Evolutionary conservation across 2,113 vertebrate genomes (phyloP), one percentile per base, ranked within the genome.

Genomic region (Amblyopsis rosae): DNA sequence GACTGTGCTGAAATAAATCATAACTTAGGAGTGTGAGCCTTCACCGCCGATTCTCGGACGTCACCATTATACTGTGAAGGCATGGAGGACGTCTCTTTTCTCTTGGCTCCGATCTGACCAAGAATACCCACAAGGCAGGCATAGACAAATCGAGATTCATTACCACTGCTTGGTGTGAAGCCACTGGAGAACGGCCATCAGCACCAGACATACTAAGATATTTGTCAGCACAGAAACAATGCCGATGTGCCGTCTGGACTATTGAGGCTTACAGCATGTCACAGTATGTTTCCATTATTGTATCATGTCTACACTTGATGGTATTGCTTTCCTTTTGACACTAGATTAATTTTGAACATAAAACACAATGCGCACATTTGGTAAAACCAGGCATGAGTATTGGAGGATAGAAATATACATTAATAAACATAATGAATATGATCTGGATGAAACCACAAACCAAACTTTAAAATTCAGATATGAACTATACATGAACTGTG

Each of bases 131-230:
- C 67, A 75, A 50, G 35, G 60, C 12, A 3, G 75, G 75, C 58
- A 70, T 56, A 78, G 67, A 78, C 78, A 86, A 76, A 85, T 67
- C 66, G 50, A 63, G 67, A 82, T 62, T 71, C 64, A 85, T 86
- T 76, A 76, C 69, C 35, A 55, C 55, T 62, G 67, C 67, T 63
- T 59, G 77, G 79, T 15, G 11, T 67, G 53, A 65, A 69, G 66
- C 67, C 73, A 78, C 69, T 62, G 45, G 79, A 74, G 73, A 68
- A 79, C 68, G 63, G 16, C 35, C 73, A 72, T 74, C 62, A 80
- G 67, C 65, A 26, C 13, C 49, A 65, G 72, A 41, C 68, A 46
- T 56, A 62, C 55, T 26, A 73, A 59, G 51, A 46, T 32, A 11
- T 56, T 50, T 61, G 48, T 66, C 46, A 67, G 12, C 1, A n/a